Evolutionary conservation across 2,113 vertebrate genomes (phyloP).

Genomic region (Euleptes europaea): DNA sequence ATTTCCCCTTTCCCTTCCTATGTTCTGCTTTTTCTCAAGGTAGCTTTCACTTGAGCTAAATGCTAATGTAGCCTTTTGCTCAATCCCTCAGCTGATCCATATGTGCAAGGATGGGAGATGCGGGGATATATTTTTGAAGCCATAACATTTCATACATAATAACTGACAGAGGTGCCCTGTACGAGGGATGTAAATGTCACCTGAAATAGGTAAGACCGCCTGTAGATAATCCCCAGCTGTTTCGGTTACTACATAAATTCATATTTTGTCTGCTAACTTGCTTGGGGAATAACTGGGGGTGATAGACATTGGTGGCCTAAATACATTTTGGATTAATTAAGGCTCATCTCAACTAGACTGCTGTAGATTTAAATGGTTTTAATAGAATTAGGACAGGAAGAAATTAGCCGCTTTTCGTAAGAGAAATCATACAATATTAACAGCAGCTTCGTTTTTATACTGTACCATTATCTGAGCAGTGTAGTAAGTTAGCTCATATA

Average conservation of each 20-base stretch:
- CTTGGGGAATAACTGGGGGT: neutral
- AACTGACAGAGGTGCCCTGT: neutral
- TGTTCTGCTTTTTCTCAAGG: slow-evolving; percentile 14
- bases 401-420: neutral
- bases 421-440: neutral
- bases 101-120: slow-evolving; percentile 15
- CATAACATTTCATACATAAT: neutral
- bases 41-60: slow-evolving; percentile 13
- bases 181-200: neutral
- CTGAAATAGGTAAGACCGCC: neutral
- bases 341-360: neutral
- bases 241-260: neutral
- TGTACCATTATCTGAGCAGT: neutral
- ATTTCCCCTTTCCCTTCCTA: neutral
- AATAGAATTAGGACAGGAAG: neutral
- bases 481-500: neutral
- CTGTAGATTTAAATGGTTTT: slow-evolving; percentile 8
- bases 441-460: neutral
- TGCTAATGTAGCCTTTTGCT: slow-evolving; percentile 41
- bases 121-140: neutral
- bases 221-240: slow-evolving; percentile 8
- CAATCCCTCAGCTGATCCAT: slow-evolving; percentile 10
- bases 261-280: neutral
- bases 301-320: neutral
- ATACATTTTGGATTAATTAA: slow-evolving; percentile 23